These are phyloP conservation scores for Campopleginae sp. DNA, from an alignment of 2,888 invertebrate genomes.

Conservation along the genomic window DNA sequence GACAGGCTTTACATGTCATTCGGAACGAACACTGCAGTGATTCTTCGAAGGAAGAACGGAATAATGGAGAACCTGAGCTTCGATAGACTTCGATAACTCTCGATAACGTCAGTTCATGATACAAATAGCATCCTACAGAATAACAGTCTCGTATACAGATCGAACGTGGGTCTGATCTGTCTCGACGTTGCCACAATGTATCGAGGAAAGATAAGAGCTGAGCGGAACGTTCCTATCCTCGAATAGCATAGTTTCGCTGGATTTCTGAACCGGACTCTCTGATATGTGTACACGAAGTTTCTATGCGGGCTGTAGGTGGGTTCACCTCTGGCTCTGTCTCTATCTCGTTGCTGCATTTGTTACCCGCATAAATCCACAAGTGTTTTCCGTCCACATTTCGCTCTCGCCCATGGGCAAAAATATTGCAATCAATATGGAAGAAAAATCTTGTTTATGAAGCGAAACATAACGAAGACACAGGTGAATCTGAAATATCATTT, in stretches of 20 bases:
- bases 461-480: background rate
- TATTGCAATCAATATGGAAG: background rate
- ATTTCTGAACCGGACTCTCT: slow-evolving; percentile 41
- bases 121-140: slow-evolving; percentile 35
- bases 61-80: slow-evolving; percentile 33
- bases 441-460: slow-evolving; percentile 3
- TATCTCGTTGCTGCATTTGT: slow-evolving; percentile 17
- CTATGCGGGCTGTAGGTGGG: slow-evolving; percentile 59
- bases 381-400: slow-evolving; percentile 12
- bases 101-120: slow-evolving; percentile 35
- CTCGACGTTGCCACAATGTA: slow-evolving; percentile 38
- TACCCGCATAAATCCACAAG: slow-evolving; percentile 44
- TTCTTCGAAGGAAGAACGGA: slow-evolving; percentile 17
- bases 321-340: slow-evolving; percentile 41
- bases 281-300: slow-evolving; percentile 31
- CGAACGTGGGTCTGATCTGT: slow-evolving; percentile 35
- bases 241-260: slow-evolving; percentile 25
- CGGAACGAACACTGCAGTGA: slow-evolving; percentile 10
- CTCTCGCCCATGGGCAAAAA: background rate
- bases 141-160: slow-evolving; percentile 12
- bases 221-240: slow-evolving; percentile 27
- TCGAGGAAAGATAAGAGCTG: slow-evolving; percentile 44
- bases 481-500: background rate
- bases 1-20: slow-evolving; percentile 17
- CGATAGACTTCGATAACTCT: slow-evolving; percentile 44